Evolutionary conservation across 2,888 invertebrate genomes (phyloP).

Genomic region (Heteropelma amictum): DNA sequence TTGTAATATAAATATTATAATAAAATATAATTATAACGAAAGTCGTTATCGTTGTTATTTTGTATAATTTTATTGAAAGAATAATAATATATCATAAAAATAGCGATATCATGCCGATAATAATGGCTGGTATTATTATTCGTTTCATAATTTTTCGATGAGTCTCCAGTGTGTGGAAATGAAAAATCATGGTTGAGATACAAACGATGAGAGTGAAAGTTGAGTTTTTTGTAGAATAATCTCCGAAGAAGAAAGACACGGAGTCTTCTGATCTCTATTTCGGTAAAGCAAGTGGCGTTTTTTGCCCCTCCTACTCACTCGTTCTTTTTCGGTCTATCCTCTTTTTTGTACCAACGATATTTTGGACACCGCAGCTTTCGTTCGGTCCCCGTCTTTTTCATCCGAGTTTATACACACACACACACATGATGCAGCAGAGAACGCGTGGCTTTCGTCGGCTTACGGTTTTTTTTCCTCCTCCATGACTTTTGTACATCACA

Average conservation of each 20-base stretch:
- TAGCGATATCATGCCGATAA: too few species aligned
- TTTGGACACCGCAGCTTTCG: constrained; percentile 40
- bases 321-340: constrained; percentile 39
- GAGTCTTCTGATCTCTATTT: constrained; percentile 51
- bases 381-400: constrained; percentile 1
- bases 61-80: too few species aligned
- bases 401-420: constrained; percentile 24
- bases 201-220: constrained; percentile 30
- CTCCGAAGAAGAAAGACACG: constrained; percentile 29
- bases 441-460: constrained; percentile 1
- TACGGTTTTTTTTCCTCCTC: neutral
- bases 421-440: constrained; percentile 28
- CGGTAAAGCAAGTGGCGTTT: constrained; percentile 36
- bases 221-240: constrained; percentile 3
- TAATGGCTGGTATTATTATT: neutral
- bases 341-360: constrained; percentile 42
- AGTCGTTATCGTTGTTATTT: too few species aligned
- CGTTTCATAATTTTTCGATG: too few species aligned
- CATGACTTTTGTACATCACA: neutral
- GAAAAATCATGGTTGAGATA: neutral
- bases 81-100: too few species aligned
- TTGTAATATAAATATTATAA: too few species aligned
- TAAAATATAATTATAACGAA: too few species aligned
- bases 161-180: too few species aligned
- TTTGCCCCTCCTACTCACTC: constrained; percentile 29